Evolutionary conservation across 2,113 vertebrate species (phyloP).

Genomic region (Gobiocypris rarus): DNA sequence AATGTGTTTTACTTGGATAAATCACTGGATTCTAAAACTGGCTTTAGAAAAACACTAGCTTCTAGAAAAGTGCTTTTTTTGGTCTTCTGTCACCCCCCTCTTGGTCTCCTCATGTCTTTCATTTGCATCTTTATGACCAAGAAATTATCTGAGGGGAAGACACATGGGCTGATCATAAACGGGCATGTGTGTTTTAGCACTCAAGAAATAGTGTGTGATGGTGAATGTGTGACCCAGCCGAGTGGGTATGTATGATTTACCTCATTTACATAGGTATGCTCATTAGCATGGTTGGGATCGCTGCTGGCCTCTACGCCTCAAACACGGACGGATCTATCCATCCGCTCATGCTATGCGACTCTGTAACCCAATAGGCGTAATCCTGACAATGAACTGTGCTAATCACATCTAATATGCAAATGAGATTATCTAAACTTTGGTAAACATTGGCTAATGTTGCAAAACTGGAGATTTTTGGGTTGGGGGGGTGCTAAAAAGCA

Average conservation of each 20-base stretch:
- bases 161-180: slow-evolving; percentile 8
- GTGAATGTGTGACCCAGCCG: slow-evolving; percentile 26
- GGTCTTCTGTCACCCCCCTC: slow-evolving; percentile 31
- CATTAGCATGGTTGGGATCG: slow-evolving; percentile 53
- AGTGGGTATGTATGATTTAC: slow-evolving; percentile 39
- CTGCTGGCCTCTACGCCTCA: slow-evolving; percentile 25
- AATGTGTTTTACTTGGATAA: slow-evolving; percentile 57
- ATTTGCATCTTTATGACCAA: slow-evolving; percentile 42
- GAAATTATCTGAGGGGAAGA: slow-evolving; percentile 41
- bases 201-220: slow-evolving; percentile 45
- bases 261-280: slow-evolving; percentile 61
- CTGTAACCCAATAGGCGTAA: slow-evolving; percentile 63
- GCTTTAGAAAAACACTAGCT: slow-evolving; percentile 34
- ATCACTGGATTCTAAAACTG: slow-evolving; percentile 45
- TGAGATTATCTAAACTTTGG: slow-evolving; percentile 64
- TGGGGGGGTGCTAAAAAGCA: neutral
- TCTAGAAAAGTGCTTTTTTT: slow-evolving; percentile 28
- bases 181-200: slow-evolving; percentile 30
- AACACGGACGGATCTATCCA: slow-evolving; percentile 45
- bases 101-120: slow-evolving; percentile 34
- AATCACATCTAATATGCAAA: slow-evolving; percentile 71
- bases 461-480: slow-evolving; percentile 35
- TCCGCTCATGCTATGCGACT: slow-evolving; percentile 47
- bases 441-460: slow-evolving; percentile 58
- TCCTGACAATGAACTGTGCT: slow-evolving; percentile 68